Percentiles rank a stretch among this genome's conserved stretches.
phyloP scores from a whole-genome alignment of 2,113 vertebrate genomes.

The Pseudorasbora parva region DNA sequence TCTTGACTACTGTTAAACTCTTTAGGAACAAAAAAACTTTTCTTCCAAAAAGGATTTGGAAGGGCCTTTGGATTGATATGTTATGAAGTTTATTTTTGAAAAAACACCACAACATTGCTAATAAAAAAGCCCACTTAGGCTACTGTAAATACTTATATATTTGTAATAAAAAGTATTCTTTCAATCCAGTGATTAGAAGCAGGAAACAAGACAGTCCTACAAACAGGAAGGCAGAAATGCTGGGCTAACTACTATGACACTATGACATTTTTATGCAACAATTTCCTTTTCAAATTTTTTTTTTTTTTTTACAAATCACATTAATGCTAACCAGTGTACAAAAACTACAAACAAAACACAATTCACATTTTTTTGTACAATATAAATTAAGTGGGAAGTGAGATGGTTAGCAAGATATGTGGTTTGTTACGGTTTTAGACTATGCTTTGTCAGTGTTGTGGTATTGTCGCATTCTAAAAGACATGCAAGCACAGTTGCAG shows the following conservation, averaged over 20 bases:
- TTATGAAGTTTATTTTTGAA: neutral
- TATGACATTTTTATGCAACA: too few relatives aligned
- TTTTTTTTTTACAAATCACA: neutral
- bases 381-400: neutral
- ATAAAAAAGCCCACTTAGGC: neutral
- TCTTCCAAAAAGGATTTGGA: neutral
- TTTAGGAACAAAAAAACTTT: neutral
- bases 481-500: neutral
- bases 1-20: neutral
- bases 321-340: neutral
- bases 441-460: neutral
- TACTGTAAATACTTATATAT: neutral
- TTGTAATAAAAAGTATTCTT: neutral
- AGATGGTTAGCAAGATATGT: neutral
- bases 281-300: too few relatives aligned
- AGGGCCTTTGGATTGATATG: neutral
- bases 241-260: neutral
- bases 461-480: neutral
- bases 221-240: constrained; percentile 1
- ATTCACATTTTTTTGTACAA: neutral
- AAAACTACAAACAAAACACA: neutral
- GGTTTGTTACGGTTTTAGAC: too few relatives aligned
- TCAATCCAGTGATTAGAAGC: neutral
- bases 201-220: neutral
- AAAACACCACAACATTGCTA: neutral